Evolutionary conservation across 2,888 invertebrate species (phyloP).

Genomic region (Oscheius sp.): DNA sequence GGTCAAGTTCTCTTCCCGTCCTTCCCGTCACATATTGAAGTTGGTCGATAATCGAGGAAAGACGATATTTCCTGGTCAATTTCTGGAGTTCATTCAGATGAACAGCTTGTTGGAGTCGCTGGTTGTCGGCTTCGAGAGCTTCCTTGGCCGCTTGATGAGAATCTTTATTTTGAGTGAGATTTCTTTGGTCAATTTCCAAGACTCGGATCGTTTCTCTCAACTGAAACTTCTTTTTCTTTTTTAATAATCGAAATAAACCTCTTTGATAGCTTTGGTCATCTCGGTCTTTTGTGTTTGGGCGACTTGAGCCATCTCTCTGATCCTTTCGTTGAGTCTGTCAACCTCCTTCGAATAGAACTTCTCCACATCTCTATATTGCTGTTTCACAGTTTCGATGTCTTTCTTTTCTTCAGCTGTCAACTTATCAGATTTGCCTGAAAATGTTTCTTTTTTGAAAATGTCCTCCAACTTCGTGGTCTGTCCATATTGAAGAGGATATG

Average conservation of each 20-base stretch:
- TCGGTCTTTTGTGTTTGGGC: slow-evolving; percentile 53
- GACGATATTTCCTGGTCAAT: slow-evolving; percentile 68
- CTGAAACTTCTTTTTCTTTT: slow-evolving; percentile 33
- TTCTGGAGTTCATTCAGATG: slow-evolving; percentile 68
- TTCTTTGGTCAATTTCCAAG: slow-evolving; percentile 68
- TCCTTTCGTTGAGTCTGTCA: slow-evolving; percentile 60
- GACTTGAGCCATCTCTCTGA: slow-evolving; percentile 57
- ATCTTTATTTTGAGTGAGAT: slow-evolving; percentile 57
- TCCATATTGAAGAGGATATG: slow-evolving; percentile 61
- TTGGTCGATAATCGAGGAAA: slow-evolving; percentile 68
- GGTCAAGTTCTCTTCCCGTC: slow-evolving; percentile 39
- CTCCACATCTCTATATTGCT: slow-evolving; percentile 68
- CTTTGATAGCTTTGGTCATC: slow-evolving; percentile 49
- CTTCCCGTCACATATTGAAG: slow-evolving; percentile 53
- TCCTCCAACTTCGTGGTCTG: slow-evolving; percentile 33
- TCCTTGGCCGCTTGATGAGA: slow-evolving; percentile 56
- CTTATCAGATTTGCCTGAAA: slow-evolving; percentile 48
- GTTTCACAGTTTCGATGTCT: slow-evolving; percentile 58
- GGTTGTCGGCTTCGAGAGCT: slow-evolving; percentile 61
- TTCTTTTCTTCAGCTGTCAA: slow-evolving; percentile 61
- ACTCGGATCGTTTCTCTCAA: slow-evolving; percentile 65
- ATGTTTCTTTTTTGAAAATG: not conserved
- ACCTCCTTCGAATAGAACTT: slow-evolving; percentile 66
- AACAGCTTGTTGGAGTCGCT: slow-evolving; percentile 64
- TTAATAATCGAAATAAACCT: slow-evolving; percentile 28